Evolutionary conservation across 2,888 invertebrate genomes (phyloP), one percentile per base, ranked within the genome.

Genomic region (Melolontha melolontha): DNA sequence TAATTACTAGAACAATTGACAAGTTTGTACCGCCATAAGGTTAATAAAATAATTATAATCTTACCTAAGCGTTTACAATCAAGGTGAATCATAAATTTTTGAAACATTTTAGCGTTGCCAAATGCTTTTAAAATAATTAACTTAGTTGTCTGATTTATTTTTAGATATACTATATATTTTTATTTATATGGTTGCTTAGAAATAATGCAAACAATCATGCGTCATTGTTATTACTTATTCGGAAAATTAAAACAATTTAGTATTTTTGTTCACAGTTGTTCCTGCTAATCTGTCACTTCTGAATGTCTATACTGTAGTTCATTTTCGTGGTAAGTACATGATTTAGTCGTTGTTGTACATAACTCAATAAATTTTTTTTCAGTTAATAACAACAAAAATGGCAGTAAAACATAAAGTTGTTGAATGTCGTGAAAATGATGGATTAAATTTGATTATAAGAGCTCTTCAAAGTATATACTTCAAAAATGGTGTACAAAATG

Each of bases 351-450:
- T 42, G 7, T 16, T 29, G 10, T 34, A 27, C 16, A 4, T 34
- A 14, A 50, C 16, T 50, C 11, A 40, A 17, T 51, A 39, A 40
- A 12, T 54, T 34, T 51, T 10, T 11, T 62, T 67, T 27, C 27
- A 68, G 57, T 47, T 51, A 29, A 54, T 34, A 47, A 22, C 12
- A 47, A 47, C 16, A 29, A 80, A 75, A 67, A 88, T 88, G 88
- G 88, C 87, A 47, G 88, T 88, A 1, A 88, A 88, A 77, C 88
- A 88, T 75, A 87, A 87, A 75, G 84, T 86, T 68, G 77, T 87
- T 44, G 87, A 86, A 65, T 83, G 84, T 69, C 85, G 86, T 68
- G 84, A 85, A 77, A 81, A 72, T 73, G 80, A 70, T 76, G 82
- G 75, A 81, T 85, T 88, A 65, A 84, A 84, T 49, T 81, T 86